These are phyloP conservation scores for Stigmatopora argus DNA, from an alignment of 2,113 vertebrate species.

Conservation along the genomic window DNA sequence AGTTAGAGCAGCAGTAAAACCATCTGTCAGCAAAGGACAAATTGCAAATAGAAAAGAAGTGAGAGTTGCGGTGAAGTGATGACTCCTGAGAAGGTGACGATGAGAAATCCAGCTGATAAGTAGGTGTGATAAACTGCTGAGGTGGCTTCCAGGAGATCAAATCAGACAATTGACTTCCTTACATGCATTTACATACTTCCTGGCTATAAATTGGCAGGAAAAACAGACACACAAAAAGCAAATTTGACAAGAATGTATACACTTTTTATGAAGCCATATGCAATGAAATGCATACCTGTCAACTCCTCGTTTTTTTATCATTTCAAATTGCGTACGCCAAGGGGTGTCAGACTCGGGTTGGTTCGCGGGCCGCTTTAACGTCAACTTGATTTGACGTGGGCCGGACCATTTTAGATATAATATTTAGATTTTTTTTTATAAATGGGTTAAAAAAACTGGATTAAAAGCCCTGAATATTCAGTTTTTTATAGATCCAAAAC, in stretches of 20 bases:
- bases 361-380: too few species aligned
- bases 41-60: slow-evolving; percentile 14
- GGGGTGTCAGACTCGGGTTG: too few species aligned
- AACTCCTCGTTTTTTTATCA: too few species aligned
- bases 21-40: slow-evolving; percentile 16
- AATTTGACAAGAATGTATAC: slow-evolving; percentile 9
- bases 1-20: slow-evolving; percentile 26
- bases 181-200: not conserved
- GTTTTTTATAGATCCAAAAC: too few species aligned
- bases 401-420: too few species aligned
- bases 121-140: slow-evolving; percentile 2
- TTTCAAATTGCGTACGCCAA: too few species aligned
- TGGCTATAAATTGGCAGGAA: not conserved
- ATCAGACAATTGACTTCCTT: slow-evolving; percentile 12
- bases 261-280: not conserved
- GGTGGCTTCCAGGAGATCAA: slow-evolving; percentile 4
- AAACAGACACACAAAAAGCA: slow-evolving; percentile 3
- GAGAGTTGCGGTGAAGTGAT: slow-evolving; percentile 6
- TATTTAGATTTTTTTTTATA: too few species aligned
- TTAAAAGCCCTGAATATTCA: too few species aligned
- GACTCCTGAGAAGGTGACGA: slow-evolving; percentile 1
- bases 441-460: too few species aligned
- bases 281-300: not conserved
- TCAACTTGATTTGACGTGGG: too few species aligned
- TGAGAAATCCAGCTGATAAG: not conserved